phyloP scores from a whole-genome alignment of 2,797 vertebrate genomes.

The Catamblyrhynchus diadema region DNA sequence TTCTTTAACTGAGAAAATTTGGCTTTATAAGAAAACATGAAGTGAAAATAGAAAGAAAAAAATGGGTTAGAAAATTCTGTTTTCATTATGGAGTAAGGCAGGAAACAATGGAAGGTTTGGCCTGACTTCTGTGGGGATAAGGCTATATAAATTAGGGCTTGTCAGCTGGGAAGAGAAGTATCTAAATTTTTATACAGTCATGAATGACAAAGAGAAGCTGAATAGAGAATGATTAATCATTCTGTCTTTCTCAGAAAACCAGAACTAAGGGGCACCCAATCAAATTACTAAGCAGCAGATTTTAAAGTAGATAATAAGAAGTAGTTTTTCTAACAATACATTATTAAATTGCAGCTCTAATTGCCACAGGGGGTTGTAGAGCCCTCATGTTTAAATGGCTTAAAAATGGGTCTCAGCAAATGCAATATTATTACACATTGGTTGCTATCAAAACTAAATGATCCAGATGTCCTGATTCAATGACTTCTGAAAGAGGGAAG shows the following conservation, averaged over 20 bases:
- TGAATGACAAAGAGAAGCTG: constrained; percentile 57
- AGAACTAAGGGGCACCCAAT: constrained; percentile 46
- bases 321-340: constrained; percentile 47
- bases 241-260: constrained; percentile 38
- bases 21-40: background rate
- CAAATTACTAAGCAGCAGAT: constrained; percentile 58
- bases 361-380: constrained; percentile 34
- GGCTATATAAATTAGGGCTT: constrained; percentile 33
- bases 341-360: constrained; percentile 57
- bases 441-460: constrained; percentile 26
- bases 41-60: background rate
- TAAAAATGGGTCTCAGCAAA: constrained; percentile 29
- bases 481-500: background rate
- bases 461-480: constrained; percentile 13
- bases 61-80: background rate
- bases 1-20: background rate
- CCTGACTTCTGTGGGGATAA: background rate
- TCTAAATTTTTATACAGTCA: constrained; percentile 40
- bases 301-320: constrained; percentile 59
- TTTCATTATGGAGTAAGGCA: background rate
- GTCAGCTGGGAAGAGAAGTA: constrained; percentile 42
- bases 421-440: background rate
- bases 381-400: background rate
- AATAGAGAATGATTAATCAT: constrained; percentile 60
- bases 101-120: background rate